phyloP scores from a whole-genome alignment of 2,888 invertebrate species.

The Molanna angustata region DNA sequence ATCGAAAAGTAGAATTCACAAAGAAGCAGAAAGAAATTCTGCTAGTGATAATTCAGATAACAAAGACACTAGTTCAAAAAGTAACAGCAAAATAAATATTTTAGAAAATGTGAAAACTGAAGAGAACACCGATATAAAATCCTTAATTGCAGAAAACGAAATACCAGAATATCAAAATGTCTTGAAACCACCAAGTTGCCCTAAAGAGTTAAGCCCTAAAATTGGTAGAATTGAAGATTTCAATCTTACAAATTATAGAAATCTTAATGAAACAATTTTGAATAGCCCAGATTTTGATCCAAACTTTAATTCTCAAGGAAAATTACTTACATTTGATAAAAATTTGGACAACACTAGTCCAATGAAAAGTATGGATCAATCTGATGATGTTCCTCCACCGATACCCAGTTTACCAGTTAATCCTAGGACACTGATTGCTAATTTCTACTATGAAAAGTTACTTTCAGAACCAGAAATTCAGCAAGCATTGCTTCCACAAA shows the following conservation, averaged over 20 bases:
- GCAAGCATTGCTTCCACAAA: conserved; percentile 74
- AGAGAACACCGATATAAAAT: conserved; percentile 24
- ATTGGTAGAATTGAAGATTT: conserved; percentile 25
- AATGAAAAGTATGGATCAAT: conserved; percentile 16
- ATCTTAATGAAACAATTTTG: conserved; percentile 22
- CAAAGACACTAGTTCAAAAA: conserved; percentile 21
- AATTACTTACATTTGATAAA: conserved; percentile 13
- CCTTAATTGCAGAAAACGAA: conserved; percentile 35
- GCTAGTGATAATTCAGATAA: conserved; percentile 44
- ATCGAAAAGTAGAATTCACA: conserved; percentile 23
- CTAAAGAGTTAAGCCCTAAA: conserved; percentile 33
- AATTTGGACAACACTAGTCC: conserved; percentile 13
- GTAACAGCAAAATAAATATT: conserved; percentile 25
- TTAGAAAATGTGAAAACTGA: conserved; percentile 35
- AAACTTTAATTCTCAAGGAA: conserved; percentile 13
- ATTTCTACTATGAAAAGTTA: conserved; percentile 77
- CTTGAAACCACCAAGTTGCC: conserved; percentile 35
- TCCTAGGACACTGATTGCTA: conserved; percentile 56
- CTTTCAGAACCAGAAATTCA: conserved; percentile 78
- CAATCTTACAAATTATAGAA: conserved; percentile 18
- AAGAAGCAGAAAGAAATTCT: conserved; percentile 28
- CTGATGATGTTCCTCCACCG: conserved; percentile 47
- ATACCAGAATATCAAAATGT: conserved; percentile 49
- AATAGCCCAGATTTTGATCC: conserved; percentile 30
- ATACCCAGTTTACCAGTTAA: conserved; percentile 53